A percentile compares a stretch with the other conserved stretches of the same genome.
These are phyloP conservation scores for Microcebus murinus DNA, from an alignment of 2,113 vertebrate species.

Conservation along the genomic window DNA sequence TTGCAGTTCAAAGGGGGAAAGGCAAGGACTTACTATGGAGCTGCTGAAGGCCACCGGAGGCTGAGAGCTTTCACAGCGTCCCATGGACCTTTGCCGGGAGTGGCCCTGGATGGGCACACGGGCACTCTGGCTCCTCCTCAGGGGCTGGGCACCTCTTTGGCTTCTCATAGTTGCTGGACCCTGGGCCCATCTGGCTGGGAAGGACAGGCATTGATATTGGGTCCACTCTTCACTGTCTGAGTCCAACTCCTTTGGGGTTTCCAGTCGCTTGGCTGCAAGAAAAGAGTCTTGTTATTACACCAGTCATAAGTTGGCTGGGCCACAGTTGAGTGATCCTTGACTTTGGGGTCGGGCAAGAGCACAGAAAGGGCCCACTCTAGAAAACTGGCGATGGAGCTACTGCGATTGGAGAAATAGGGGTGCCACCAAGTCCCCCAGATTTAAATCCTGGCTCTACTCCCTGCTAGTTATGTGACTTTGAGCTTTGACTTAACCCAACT, in stretches of 20 bases:
- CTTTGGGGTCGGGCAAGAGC: no score
- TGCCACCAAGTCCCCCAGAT: not conserved
- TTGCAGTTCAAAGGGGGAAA: not conserved
- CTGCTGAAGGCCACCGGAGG: conserved; percentile 89
- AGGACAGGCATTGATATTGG: conserved; percentile 73
- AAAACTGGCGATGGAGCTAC: not conserved
- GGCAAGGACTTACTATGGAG: conserved; percentile 85
- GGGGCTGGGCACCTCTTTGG: conserved; percentile 51
- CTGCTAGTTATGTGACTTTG: not conserved
- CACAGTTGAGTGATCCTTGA: not conserved
- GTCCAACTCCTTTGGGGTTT: conserved; percentile 82
- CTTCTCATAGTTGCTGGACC: not conserved
- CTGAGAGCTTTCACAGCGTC: conserved; percentile 69
- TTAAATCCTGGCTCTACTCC: not conserved
- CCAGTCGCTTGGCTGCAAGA: conserved; percentile 86
- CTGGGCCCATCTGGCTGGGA: conserved; percentile 60
- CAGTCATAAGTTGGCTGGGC: not conserved
- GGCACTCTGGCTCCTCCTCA: conserved; percentile 84
- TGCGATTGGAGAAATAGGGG: not conserved
- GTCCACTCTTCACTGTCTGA: conserved; percentile 81
- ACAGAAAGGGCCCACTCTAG: not conserved
- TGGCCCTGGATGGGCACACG: conserved; percentile 80
- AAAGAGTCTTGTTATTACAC: not conserved
- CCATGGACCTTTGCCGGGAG: conserved; percentile 69
- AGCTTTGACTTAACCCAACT: not conserved